A percentile compares a stretch with the other conserved stretches of the same genome.
Conservation (phyloP, 2,888 invertebrate genomes). For the Entomobrya multifasciata region DNA sequence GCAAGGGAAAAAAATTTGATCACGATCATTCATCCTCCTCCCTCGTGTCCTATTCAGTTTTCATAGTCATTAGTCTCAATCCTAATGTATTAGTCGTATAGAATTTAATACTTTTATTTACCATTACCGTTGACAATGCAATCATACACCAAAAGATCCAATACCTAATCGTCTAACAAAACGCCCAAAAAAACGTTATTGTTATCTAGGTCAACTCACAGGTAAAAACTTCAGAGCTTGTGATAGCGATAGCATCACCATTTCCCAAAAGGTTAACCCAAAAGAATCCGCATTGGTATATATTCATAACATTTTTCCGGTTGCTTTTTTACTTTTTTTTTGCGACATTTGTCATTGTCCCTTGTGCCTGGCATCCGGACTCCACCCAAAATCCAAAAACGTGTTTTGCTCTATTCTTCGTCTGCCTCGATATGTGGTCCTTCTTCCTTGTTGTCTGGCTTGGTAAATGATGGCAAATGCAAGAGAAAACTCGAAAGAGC, state of each 20-base stretch:
- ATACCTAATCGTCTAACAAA: too few relatives aligned
- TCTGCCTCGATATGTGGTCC: conserved; percentile 51
- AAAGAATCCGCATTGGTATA: not conserved
- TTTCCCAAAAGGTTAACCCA: not conserved
- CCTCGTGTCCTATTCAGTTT: not conserved
- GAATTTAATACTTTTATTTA: not conserved
- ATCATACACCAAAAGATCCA: too few relatives aligned
- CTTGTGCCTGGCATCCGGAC: conserved; percentile 51
- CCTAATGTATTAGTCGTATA: too few relatives aligned
- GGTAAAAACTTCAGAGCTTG: too few relatives aligned
- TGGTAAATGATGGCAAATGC: too few relatives aligned
- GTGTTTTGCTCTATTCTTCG: too few relatives aligned
- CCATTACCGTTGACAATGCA: too few relatives aligned
- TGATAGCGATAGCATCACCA: not conserved
- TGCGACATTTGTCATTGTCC: conserved; percentile 67
- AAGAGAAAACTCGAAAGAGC: too few relatives aligned
- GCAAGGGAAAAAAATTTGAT: not conserved
- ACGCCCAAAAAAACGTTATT: too few relatives aligned
- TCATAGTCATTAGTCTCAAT: not conserved
- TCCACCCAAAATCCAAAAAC: conserved; percentile 47
- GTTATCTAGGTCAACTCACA: conserved; percentile 1
- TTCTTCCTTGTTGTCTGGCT: not conserved
- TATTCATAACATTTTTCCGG: conserved; percentile 4
- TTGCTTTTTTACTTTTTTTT: conserved; percentile 42
- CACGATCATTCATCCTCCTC: too few relatives aligned